Evolutionary conservation across 2,797 vertebrate genomes (phyloP), one percentile per base, ranked within the genome.

Genomic region (Rhabdomys pumilio): DNA sequence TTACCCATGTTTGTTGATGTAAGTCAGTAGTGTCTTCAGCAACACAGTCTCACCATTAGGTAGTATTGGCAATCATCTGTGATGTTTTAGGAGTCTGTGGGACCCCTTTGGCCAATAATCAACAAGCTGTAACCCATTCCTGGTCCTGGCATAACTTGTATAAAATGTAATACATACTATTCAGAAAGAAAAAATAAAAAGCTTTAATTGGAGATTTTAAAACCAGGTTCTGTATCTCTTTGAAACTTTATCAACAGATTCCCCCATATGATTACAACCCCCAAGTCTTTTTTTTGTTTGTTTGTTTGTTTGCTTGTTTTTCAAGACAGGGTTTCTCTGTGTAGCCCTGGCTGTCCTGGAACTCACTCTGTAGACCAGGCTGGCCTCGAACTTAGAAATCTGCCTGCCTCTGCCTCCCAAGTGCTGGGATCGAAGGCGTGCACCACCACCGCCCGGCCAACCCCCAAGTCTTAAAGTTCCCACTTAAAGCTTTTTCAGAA

Each of bases 181-280:
- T 72, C 38, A 87, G 24, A 73, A 94, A 29, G 2, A 61, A 61
- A 61, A 63, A 67, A 34, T 1, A 24, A 17, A 72, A 86, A 67
- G 12, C 67, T 92, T 90, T 75, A 65, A 22, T 24, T 29, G 53
- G 22, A 13, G 9, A 19, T 81, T 96, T 91, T 83, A 94, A 93
- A 75, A 82, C 4, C 50, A 76, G 47, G 34, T 14, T 87, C 93
- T 92, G 4, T 63, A 57, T 47, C n/a, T 91, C 93, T 93, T 76
- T 92, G 57, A 87, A 65, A 89, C 47, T 92, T 88, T 94, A 75
- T 85, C 63, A 94, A 81, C 59, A 94, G 81, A 91, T 92, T 93
- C 34, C 57, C 17, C 96, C 82, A 82, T 34, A 44, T 77, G 81
- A 38, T 90, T 96, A 2, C 44, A 95, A 79, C 81, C 34, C 24